Conservation (phyloP, 2,797 vertebrate genomes). For the Rhabdophis nuchalis region DNA sequence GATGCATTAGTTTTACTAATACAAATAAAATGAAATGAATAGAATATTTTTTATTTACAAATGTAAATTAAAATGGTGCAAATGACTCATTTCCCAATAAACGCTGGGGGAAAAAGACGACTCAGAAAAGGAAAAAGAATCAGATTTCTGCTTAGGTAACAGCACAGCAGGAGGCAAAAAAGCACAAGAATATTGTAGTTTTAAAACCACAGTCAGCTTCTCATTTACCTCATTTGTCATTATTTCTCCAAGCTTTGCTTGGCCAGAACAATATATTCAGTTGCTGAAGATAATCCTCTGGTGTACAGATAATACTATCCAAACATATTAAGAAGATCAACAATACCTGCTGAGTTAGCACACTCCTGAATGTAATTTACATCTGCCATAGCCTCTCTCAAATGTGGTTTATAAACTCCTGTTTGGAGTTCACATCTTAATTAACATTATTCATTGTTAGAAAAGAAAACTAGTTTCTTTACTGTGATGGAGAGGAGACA, state of each 20-base stretch:
- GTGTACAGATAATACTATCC: not conserved
- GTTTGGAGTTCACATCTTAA: not conserved
- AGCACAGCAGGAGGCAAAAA: too few species aligned
- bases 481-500: not conserved
- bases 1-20: not conserved
- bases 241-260: not conserved
- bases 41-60: not conserved
- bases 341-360: not conserved
- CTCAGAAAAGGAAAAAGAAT: not conserved
- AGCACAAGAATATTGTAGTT: not conserved
- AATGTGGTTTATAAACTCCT: not conserved
- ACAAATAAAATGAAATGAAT: not conserved
- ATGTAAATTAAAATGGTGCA: not conserved
- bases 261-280: not conserved
- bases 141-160: not conserved
- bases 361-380: not conserved
- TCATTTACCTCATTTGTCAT: not conserved
- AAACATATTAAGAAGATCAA: not conserved
- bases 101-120: not conserved
- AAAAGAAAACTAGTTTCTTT: not conserved
- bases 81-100: not conserved
- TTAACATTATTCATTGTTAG: not conserved
- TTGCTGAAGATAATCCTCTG: not conserved
- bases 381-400: not conserved
- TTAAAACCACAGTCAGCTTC: not conserved